These are phyloP conservation scores for Parauchenoglanis ngamensis DNA, from an alignment of 2,797 vertebrate species.

Conservation along the genomic window DNA sequence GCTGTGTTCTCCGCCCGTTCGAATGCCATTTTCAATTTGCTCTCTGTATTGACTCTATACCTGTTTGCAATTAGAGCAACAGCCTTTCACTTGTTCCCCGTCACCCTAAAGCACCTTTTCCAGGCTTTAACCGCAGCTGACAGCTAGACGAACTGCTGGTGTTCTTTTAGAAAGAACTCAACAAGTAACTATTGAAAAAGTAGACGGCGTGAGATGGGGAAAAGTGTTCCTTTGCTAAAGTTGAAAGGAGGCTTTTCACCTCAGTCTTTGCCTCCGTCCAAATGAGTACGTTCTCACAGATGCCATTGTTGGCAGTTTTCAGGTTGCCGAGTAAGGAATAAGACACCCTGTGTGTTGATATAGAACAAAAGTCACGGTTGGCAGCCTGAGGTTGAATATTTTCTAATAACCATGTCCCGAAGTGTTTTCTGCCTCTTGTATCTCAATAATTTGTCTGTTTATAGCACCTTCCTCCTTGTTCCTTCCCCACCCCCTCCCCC, in stretches of 20 bases:
- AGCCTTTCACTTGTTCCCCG: conserved; percentile 70
- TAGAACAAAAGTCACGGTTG: background rate
- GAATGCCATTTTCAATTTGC: conserved; percentile 77
- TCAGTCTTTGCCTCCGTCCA: background rate
- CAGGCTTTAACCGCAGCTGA: conserved; percentile 41
- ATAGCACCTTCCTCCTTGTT: background rate
- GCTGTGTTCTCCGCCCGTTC: conserved; percentile 68
- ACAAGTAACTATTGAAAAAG: conserved; percentile 2
- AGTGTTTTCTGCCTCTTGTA: background rate
- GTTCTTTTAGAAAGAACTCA: conserved; percentile 5
- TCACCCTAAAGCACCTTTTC: conserved; percentile 66
- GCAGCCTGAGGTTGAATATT: background rate
- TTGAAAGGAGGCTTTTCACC: background rate
- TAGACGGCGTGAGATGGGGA: background rate
- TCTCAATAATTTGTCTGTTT: background rate
- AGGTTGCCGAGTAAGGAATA: no score
- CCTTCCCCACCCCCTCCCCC: no score
- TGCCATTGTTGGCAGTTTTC: no score
- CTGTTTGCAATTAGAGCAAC: conserved; percentile 77
- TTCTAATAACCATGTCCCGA: background rate
- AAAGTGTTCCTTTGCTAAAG: conserved; percentile 6
- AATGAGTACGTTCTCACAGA: background rate
- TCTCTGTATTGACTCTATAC: conserved; percentile 77
- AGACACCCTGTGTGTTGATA: no score
- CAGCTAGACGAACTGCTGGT: conserved; percentile 21